Evolutionary conservation across 1,140 invertebrate genomes (phyloP).

Genomic region (Drosophila insularis): DNA sequence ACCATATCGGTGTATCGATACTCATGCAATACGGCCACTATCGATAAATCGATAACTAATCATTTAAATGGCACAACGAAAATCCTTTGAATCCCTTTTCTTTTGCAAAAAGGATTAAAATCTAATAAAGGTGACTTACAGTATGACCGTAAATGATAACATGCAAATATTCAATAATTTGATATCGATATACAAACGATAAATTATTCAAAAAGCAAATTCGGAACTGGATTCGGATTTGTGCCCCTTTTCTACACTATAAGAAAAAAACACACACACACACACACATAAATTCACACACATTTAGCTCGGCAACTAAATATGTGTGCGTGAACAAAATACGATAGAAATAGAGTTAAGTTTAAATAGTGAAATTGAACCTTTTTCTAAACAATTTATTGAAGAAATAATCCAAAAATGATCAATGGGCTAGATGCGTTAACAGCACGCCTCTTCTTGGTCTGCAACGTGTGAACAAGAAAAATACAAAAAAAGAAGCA

Average conservation of each 20-base stretch:
- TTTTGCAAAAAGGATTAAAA: too few relatives aligned
- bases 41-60: too few relatives aligned
- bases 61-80: too few relatives aligned
- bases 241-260: slow-evolving; percentile 29
- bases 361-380: slow-evolving; percentile 40
- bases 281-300: slow-evolving; percentile 22
- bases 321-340: slow-evolving; percentile 54
- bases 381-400: slow-evolving; percentile 8
- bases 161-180: background rate
- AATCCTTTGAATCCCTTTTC: too few relatives aligned
- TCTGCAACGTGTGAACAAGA: background rate
- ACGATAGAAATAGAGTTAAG: slow-evolving; percentile 20
- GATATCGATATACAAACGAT: background rate
- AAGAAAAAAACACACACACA: slow-evolving; percentile 53
- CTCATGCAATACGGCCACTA: background rate
- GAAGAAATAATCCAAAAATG: background rate
- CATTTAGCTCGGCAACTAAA: slow-evolving; percentile 57
- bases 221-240: slow-evolving; percentile 3
- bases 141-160: too few relatives aligned
- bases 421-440: slow-evolving; percentile 22
- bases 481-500: background rate
- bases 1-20: slow-evolving; percentile 13
- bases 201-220: slow-evolving; percentile 2
- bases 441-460: background rate
- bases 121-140: too few relatives aligned